phyloP scores from a whole-genome alignment of 2,797 vertebrate genomes.

The Hirundo rustica region DNA sequence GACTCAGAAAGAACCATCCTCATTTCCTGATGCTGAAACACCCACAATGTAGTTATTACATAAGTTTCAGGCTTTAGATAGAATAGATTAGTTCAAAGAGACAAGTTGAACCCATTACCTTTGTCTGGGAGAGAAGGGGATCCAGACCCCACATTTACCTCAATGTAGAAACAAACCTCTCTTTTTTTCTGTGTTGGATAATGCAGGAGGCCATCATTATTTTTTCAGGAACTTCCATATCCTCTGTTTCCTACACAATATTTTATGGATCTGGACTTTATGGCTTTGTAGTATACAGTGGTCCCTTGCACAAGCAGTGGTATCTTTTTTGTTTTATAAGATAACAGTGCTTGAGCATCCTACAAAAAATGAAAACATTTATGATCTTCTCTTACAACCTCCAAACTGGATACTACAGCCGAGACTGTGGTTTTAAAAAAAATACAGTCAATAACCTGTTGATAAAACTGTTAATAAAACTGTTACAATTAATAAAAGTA shows the following conservation, averaged over 20 bases:
- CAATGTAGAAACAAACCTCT: neutral
- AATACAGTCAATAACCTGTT: neutral
- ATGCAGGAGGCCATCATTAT: neutral
- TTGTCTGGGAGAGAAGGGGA: neutral
- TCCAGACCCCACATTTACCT: neutral
- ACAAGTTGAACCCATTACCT: neutral
- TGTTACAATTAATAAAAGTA: neutral
- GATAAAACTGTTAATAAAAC: neutral
- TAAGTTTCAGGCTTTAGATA: neutral
- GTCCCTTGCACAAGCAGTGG: neutral
- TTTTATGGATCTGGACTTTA: neutral
- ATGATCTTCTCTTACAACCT: neutral
- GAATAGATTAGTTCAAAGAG: neutral
- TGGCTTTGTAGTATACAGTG: neutral
- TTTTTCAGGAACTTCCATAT: neutral
- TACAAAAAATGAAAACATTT: neutral
- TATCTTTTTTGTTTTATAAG: neutral
- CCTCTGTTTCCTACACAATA: neutral
- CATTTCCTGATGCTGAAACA: neutral
- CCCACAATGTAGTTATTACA: neutral
- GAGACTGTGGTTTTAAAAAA: neutral
- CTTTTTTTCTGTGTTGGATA: neutral
- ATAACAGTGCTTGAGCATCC: neutral
- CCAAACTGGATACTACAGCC: neutral
- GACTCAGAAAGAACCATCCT: conserved; percentile 14